Evolutionary conservation across 2,113 vertebrate species (phyloP).

Genomic region (Clarias batrachus): DNA sequence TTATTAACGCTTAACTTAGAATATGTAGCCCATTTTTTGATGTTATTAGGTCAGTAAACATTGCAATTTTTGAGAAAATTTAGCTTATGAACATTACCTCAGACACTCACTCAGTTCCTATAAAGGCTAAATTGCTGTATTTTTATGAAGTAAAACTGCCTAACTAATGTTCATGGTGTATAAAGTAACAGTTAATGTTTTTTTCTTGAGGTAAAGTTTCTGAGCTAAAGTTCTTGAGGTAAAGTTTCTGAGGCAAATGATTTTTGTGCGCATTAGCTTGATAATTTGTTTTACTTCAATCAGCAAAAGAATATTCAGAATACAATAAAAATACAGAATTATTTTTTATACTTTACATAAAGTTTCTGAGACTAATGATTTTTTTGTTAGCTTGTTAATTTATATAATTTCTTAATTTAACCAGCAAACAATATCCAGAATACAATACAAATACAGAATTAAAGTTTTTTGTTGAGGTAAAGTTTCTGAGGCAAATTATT

Average conservation of each 20-base stretch:
- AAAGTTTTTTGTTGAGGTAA: not conserved
- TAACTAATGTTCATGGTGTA: not conserved
- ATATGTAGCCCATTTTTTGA: not conserved
- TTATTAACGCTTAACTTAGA: not conserved
- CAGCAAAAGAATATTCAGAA: not conserved
- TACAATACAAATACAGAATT: too few species aligned
- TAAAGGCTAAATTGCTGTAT: not conserved
- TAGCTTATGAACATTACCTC: not conserved
- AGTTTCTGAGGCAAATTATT: not conserved
- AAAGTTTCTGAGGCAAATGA: not conserved
- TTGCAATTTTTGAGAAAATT: not conserved
- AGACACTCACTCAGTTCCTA: not conserved
- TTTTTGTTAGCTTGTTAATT: too few species aligned
- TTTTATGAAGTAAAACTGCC: not conserved
- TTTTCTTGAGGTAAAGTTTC: not conserved
- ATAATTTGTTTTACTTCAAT: not conserved
- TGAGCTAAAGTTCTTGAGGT: not conserved
- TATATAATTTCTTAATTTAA: too few species aligned
- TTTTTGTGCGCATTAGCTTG: not conserved
- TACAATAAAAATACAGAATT: too few species aligned
- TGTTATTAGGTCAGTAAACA: not conserved
- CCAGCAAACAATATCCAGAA: too few species aligned
- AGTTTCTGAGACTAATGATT: too few species aligned
- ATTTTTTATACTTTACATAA: too few species aligned
- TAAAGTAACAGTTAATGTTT: not conserved